phyloP scores from a whole-genome alignment of 2,113 vertebrate species.

The Catharus bicknelli region DNA sequence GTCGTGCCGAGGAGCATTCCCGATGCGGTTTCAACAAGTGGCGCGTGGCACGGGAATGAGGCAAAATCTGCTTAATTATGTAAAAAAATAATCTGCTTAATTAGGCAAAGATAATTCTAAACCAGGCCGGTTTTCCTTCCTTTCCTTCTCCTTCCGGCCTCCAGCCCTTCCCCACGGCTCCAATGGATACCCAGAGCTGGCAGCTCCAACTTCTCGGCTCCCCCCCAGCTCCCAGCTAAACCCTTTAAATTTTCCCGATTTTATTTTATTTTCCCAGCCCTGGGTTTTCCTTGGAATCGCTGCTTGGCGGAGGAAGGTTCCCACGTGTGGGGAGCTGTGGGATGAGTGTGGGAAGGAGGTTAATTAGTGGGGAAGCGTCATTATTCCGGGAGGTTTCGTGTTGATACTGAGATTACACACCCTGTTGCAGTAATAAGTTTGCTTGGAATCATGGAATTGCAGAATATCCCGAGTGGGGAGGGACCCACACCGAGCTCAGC shows the following conservation, averaged over 20 bases:
- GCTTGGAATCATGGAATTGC: not conserved
- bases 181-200: not conserved
- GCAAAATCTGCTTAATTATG: not conserved
- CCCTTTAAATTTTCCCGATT: rapidly evolving
- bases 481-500: not conserved
- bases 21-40: not conserved
- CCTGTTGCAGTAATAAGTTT: not conserved
- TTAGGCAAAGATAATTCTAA: not conserved
- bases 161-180: not conserved
- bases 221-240: not conserved
- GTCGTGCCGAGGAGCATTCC: no score
- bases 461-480: not conserved
- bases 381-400: not conserved
- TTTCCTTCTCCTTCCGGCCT: not conserved
- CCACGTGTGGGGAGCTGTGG: slow-evolving; percentile 5
- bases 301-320: not conserved
- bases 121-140: rapidly evolving
- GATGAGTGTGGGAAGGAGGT: slow-evolving; percentile 40
- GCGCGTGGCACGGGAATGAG: not conserved
- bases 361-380: slow-evolving; percentile 39
- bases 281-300: not conserved
- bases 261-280: rapidly evolving
- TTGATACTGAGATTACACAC: not conserved
- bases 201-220: rapidly evolving
- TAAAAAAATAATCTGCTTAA: not conserved